Evolutionary conservation across 2,113 vertebrate genomes (phyloP), one percentile per base, ranked within the genome.

Genomic region (Sceloporus tristichus): DNA sequence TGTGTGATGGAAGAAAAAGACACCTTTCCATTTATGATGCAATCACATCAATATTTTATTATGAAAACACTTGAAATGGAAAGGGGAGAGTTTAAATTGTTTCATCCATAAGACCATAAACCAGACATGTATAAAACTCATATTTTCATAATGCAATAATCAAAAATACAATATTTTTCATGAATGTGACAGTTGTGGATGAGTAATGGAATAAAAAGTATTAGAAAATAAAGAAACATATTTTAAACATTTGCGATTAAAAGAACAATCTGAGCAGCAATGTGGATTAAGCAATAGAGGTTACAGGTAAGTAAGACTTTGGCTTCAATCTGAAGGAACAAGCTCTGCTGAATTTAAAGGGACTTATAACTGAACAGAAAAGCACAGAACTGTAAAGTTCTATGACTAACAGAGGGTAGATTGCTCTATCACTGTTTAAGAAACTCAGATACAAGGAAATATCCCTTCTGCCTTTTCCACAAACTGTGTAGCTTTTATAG

Each of bases 61-160:
- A 54, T 92, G 88, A 85, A 77, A 92, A 86, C 59, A 88, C 38
- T 88, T 29, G 29, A 78, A 88, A 92, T 88, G 87, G 83, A 82
- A 71, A n/a, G 86, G 38, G 88, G 79, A 80, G 29, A 76, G 91
- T 89, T 74, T 65, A 84, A 2, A 19, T 1, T 79, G 89, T 38
- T 84, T 42, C n/a, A 89, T 71, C n/a, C 74, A 89, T 85, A 87
- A 71, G 5, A 68, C 86, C 7, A 81, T 76, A 82, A 88, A 38
- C 77, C 59, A 87, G 18, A 56, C 5, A 76, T 87, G 66, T 82
- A 75, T 92, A 93, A 91, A 0, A 0, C 0, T 2, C 4, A 6
- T 34, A 87, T 89, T 0, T 0, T 54, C 53, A 29, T 90, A 87
- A 89, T 48, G 0, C 73, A 90, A 92, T 87, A 23, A 88, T 0